Evolutionary conservation across 2,797 vertebrate genomes (phyloP).

Genomic region (Pangasius macronema): DNA sequence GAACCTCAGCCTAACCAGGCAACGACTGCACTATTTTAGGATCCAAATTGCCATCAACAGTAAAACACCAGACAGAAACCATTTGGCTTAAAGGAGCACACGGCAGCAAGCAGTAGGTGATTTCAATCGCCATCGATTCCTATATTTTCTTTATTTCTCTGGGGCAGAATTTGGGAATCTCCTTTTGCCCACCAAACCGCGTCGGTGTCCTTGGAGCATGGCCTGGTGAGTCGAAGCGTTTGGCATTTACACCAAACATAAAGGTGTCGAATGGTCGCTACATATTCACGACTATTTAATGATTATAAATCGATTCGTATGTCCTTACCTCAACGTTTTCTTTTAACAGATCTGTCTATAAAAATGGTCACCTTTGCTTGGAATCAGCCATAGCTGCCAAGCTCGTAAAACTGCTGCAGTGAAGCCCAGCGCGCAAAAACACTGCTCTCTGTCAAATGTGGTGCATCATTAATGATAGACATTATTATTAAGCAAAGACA

Average conservation of each 20-base stretch:
- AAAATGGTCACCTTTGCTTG: slow-evolving; percentile 38
- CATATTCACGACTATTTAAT: slow-evolving; percentile 28
- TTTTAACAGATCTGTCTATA: slow-evolving; percentile 17
- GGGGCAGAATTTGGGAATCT: slow-evolving; percentile 56
- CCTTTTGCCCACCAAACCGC: slow-evolving; percentile 57
- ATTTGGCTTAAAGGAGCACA: slow-evolving; percentile 39
- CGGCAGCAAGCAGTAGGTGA: slow-evolving; percentile 46
- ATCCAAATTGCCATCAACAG: slow-evolving; percentile 48
- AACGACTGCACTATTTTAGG: slow-evolving; percentile 63
- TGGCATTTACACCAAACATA: slow-evolving; percentile 52
- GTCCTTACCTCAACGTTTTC: slow-evolving; percentile 16
- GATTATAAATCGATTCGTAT: neutral
- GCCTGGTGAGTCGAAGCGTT: slow-evolving; percentile 79
- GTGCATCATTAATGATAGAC: slow-evolving; percentile 22
- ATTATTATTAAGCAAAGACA: slow-evolving; percentile 27
- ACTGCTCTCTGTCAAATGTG: slow-evolving; percentile 33
- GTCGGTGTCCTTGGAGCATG: slow-evolving; percentile 82
- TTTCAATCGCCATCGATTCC: slow-evolving; percentile 37
- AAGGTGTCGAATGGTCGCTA: slow-evolving; percentile 20
- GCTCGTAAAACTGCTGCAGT: slow-evolving; percentile 55
- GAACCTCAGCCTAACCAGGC: slow-evolving; percentile 59
- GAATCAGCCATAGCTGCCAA: slow-evolving; percentile 46
- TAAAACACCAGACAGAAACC: slow-evolving; percentile 47
- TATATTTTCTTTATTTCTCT: slow-evolving; percentile 43
- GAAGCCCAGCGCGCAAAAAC: slow-evolving; percentile 41